These are phyloP conservation scores for Leptinotarsa defecta DNA, from an alignment of 1,140 invertebrate species.

Conservation along the genomic window DNA sequence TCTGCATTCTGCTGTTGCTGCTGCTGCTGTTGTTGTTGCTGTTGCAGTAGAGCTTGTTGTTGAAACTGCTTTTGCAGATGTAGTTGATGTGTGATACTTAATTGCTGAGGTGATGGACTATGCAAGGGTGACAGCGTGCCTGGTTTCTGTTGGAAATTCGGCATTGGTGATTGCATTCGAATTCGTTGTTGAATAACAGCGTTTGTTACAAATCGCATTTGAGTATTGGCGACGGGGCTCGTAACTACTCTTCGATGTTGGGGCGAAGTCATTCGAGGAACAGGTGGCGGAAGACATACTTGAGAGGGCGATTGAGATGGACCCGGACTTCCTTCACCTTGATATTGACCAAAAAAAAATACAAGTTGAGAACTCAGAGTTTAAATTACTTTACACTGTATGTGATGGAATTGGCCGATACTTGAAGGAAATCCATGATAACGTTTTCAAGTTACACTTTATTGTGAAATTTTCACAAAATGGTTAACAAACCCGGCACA, in stretches of 20 bases:
- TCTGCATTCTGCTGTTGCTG: constrained; percentile 40
- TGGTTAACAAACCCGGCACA: too few species aligned
- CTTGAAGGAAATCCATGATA: too few species aligned
- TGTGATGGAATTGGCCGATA: too few species aligned
- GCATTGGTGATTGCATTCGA: constrained; percentile 44
- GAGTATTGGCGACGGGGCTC: constrained; percentile 58
- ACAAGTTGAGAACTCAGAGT: too few species aligned
- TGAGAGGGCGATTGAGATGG: constrained; percentile 55
- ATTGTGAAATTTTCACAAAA: too few species aligned
- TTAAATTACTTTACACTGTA: too few species aligned
- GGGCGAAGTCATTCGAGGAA: constrained; percentile 63
- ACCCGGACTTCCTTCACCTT: constrained; percentile 52
- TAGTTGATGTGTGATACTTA: constrained; percentile 51
- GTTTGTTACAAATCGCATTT: constrained; percentile 51
- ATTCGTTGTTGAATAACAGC: constrained; percentile 40
- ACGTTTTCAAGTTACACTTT: too few species aligned
- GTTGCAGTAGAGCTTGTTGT: constrained; percentile 47
- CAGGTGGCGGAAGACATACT: constrained; percentile 55
- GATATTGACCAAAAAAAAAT: too few species aligned
- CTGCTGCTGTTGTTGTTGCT: constrained; percentile 42
- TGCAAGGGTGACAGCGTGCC: constrained; percentile 52
- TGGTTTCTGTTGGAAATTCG: constrained; percentile 49
- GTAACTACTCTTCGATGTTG: constrained; percentile 63
- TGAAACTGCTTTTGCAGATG: constrained; percentile 52
- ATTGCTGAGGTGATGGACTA: constrained; percentile 50